These are phyloP conservation scores for Folsomia candida DNA, from an alignment of 2,888 invertebrate genomes.

Conservation along the genomic window DNA sequence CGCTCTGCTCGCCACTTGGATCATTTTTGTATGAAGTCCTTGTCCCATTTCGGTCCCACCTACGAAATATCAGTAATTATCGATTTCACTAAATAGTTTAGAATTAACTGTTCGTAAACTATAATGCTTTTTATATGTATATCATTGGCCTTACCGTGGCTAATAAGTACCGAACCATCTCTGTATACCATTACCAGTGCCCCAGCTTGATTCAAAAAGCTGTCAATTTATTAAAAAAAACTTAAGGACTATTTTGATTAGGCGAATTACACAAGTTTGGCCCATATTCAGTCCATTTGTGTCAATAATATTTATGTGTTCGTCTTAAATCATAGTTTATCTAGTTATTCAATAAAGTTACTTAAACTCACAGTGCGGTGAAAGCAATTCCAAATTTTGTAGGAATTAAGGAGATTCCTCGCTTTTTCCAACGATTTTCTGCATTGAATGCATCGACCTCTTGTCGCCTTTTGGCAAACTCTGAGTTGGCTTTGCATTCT, in stretches of 20 bases:
- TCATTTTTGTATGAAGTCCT: conserved; percentile 93
- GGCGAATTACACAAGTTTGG: no score
- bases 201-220: conserved; percentile 75
- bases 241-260: no score
- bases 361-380: no score
- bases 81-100: no score
- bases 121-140: not conserved
- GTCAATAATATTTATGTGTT: no score
- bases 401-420: conserved; percentile 77
- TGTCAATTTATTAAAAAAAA: no score
- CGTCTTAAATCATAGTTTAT: no score
- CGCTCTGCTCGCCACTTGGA: conserved; percentile 71
- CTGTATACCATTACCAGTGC: conserved; percentile 82
- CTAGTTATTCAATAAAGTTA: no score
- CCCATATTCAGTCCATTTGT: no score
- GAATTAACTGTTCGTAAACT: no score
- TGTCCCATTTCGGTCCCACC: conserved; percentile 94
- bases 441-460: conserved; percentile 70
- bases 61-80: no score
- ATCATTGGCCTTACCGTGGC: conserved; percentile 55
- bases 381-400: conserved; percentile 84
- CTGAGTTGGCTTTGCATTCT: conserved; percentile 69
- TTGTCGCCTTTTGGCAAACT: conserved; percentile 62
- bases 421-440: conserved; percentile 78
- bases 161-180: conserved; percentile 59